Conservation (phyloP, 1,140 invertebrate genomes). For the Chlorops oryzae region DNA sequence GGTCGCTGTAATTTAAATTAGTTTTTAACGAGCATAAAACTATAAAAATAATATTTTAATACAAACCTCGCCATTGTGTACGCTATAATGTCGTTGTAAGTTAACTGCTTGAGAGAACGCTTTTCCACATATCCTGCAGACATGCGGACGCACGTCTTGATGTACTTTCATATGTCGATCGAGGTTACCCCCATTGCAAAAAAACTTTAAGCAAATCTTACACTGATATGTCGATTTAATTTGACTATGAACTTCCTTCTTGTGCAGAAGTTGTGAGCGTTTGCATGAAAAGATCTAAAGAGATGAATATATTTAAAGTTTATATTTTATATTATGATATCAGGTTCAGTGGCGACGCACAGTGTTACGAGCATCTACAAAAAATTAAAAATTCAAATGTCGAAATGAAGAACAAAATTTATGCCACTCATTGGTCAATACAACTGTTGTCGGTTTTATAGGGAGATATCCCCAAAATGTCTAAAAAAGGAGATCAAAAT, state of each 20-base stretch:
- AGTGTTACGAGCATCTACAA: too few species aligned
- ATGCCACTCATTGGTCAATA: too few species aligned
- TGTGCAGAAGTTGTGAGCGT: constrained; percentile 40
- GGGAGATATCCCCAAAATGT: too few species aligned
- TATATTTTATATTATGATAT: too few species aligned
- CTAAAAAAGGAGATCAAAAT: too few species aligned
- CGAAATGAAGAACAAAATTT: too few species aligned
- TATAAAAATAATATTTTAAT: too few species aligned
- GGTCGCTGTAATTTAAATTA: too few species aligned
- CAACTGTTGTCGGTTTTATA: too few species aligned
- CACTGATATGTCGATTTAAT: constrained; percentile 44
- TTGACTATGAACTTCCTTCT: constrained; percentile 39
- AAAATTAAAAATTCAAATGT: too few species aligned
- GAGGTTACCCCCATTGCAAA: constrained; percentile 43
- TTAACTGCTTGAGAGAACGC: constrained; percentile 46
- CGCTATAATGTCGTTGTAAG: constrained; percentile 41
- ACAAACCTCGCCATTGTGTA: constrained; percentile 46
- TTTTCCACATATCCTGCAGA: constrained; percentile 41
- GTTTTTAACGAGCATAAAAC: too few species aligned
- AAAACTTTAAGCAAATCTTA: constrained; percentile 40
- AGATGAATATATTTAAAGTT: neutral
- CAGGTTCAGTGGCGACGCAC: too few species aligned
- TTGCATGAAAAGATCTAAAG: constrained; percentile 39
- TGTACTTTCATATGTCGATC: constrained; percentile 46
- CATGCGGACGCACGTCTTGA: constrained; percentile 42